These are phyloP conservation scores for Brevimyrus niger DNA, from an alignment of 2,113 vertebrate species.

Conservation along the genomic window DNA sequence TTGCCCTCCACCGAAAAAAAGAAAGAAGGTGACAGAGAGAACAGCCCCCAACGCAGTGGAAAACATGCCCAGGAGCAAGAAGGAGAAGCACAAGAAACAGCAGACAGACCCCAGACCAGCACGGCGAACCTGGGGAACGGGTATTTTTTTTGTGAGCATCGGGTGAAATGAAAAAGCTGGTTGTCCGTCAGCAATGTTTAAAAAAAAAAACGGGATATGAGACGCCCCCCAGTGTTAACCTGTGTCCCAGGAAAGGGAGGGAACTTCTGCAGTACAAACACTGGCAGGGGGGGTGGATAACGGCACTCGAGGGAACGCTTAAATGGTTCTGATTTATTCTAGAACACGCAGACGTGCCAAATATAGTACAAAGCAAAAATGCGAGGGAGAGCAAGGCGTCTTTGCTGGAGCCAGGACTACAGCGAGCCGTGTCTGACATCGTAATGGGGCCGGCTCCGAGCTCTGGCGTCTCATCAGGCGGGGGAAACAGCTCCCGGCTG, in stretches of 20 bases:
- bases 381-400: background rate
- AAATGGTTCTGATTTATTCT: constrained; percentile 17
- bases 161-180: constrained; percentile 1
- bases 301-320: background rate
- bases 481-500: constrained; percentile 5
- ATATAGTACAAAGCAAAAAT: constrained; percentile 22
- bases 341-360: constrained; percentile 17
- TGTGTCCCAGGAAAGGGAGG: background rate
- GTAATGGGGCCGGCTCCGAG: background rate
- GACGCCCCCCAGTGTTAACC: constrained; percentile 13
- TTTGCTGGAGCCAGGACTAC: background rate
- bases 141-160: background rate
- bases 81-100: background rate
- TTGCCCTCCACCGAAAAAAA: background rate
- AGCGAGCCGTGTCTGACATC: background rate
- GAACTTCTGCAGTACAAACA: constrained; percentile 7
- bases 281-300: background rate
- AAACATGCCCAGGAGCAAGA: background rate
- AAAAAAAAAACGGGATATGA: background rate
- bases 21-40: background rate
- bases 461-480: background rate
- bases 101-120: background rate
- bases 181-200: background rate
- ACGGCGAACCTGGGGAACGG: background rate
- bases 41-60: background rate